A percentile compares a stretch with the other conserved stretches of the same genome.
Evolutionary conservation across 2,797 vertebrate genomes (phyloP).

Genomic region (Salarias fasciatus): DNA sequence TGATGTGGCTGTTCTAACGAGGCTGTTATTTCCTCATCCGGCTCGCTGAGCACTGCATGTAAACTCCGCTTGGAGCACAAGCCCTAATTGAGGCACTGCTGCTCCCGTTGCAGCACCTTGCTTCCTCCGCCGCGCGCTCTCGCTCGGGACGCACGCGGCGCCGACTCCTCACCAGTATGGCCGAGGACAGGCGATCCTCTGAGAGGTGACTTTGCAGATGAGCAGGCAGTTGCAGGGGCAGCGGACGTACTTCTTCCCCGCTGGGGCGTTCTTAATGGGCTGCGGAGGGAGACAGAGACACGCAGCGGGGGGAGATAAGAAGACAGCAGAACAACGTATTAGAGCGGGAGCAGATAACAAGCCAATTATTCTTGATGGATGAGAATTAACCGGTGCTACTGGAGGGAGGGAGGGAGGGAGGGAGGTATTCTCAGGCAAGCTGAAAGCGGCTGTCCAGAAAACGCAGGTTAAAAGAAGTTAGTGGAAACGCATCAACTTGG

Average conservation of each 20-base stretch:
- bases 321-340: slow-evolving; percentile 30
- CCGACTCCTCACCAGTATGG: slow-evolving; percentile 88
- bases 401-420: slow-evolving; percentile 18
- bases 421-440: slow-evolving; percentile 11
- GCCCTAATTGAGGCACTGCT: slow-evolving; percentile 57
- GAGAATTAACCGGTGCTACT: slow-evolving; percentile 29
- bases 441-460: not conserved
- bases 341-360: slow-evolving; percentile 48
- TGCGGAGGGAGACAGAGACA: slow-evolving; percentile 72
- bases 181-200: slow-evolving; percentile 93
- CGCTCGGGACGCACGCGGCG: slow-evolving; percentile 12
- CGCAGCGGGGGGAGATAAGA: slow-evolving; percentile 34
- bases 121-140: slow-evolving; percentile 48
- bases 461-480: not conserved
- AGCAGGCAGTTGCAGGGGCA: slow-evolving; percentile 96
- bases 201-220: slow-evolving; percentile 96
- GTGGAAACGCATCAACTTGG: not conserved
- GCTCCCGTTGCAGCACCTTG: slow-evolving; percentile 51
- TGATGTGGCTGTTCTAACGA: slow-evolving; percentile 54
- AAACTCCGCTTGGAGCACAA: slow-evolving; percentile 56
- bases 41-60: slow-evolving; percentile 53
- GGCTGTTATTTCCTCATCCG: slow-evolving; percentile 53
- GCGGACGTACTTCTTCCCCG: slow-evolving; percentile 94
- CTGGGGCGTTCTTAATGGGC: slow-evolving; percentile 95
- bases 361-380: slow-evolving; percentile 60